phyloP scores from a whole-genome alignment of 2,113 vertebrate genomes.

The Hydropotes inermis region DNA sequence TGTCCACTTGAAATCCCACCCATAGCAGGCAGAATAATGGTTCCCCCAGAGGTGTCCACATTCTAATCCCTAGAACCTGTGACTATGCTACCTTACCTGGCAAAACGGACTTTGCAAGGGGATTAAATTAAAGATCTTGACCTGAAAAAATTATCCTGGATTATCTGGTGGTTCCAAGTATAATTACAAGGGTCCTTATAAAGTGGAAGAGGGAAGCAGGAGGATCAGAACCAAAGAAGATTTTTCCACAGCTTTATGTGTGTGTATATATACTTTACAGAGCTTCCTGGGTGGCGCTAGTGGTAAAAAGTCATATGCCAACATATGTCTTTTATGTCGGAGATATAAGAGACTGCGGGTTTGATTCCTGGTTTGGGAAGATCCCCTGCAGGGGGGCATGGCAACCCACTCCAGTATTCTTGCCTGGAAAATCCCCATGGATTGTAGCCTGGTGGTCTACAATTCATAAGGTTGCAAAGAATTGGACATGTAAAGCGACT shows the following conservation, averaged over 20 bases:
- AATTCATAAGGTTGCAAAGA: neutral
- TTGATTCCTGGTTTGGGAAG: neutral
- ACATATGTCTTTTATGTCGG: neutral
- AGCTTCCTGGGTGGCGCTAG: neutral
- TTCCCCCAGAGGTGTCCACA: neutral
- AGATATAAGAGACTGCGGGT: neutral
- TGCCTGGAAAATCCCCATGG: neutral
- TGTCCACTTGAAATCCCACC: neutral
- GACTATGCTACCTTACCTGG: neutral
- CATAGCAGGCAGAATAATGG: neutral
- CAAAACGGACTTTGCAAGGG: neutral
- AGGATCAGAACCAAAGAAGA: neutral
- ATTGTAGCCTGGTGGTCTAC: neutral
- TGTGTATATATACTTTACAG: neutral
- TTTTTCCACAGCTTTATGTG: neutral
- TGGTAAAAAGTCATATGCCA: neutral
- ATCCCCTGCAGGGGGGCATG: neutral
- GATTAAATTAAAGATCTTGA: neutral
- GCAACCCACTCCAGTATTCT: neutral
- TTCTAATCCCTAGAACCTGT: neutral
- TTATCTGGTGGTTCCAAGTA: neutral
- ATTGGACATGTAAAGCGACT: neutral
- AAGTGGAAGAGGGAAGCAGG: neutral
- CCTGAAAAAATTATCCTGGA: neutral
- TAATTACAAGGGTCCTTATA: neutral